Conservation (phyloP, 2,888 invertebrate species). For the Rhorus exstirpatorius region DNA sequence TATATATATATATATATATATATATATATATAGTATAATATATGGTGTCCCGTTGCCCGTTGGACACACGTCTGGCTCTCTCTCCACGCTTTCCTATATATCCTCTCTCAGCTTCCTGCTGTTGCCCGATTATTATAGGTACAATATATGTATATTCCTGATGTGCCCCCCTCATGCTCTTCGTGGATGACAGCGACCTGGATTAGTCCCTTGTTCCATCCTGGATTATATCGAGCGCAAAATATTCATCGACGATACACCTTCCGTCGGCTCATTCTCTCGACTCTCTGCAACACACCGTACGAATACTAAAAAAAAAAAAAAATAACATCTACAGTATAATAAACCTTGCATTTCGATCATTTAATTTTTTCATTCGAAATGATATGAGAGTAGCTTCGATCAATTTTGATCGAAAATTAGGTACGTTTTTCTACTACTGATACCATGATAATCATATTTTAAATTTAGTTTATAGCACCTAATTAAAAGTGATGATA, state of each 20-base stretch:
- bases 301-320: slow-evolving; percentile 5
- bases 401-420: slow-evolving; percentile 21
- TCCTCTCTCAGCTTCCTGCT: slow-evolving; percentile 48
- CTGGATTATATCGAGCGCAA: slow-evolving; percentile 85
- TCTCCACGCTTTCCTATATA: slow-evolving; percentile 23
- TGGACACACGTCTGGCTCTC: slow-evolving; percentile 38
- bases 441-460: background rate
- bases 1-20: background rate
- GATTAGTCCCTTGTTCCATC: slow-evolving; percentile 83
- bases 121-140: slow-evolving; percentile 34
- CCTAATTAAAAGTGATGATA: no score
- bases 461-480: no score
- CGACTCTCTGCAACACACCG: background rate
- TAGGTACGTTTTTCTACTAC: background rate
- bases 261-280: slow-evolving; percentile 69
- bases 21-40: background rate
- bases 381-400: background rate
- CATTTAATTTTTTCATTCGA: slow-evolving; percentile 1
- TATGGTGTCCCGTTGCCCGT: slow-evolving; percentile 53
- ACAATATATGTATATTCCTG: slow-evolving; percentile 13
- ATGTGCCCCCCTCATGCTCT: slow-evolving; percentile 43
- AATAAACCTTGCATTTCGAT: slow-evolving; percentile 23
- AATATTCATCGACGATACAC: slow-evolving; percentile 81
- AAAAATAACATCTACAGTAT: background rate
- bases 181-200: slow-evolving; percentile 79